phyloP scores from a whole-genome alignment of 1,140 invertebrate species.

The Drosophila ambigua region DNA sequence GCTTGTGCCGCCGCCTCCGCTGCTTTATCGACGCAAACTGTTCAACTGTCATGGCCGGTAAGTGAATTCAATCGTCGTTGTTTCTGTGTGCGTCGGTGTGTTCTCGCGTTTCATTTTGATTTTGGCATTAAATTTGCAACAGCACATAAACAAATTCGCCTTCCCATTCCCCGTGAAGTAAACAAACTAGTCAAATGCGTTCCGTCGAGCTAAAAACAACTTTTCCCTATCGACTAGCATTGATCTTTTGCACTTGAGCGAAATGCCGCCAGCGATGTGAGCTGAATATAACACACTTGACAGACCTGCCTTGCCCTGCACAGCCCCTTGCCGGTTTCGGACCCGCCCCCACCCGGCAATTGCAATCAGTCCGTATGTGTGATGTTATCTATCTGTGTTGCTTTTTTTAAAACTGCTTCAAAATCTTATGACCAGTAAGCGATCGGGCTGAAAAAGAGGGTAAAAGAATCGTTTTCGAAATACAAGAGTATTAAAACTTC shows the following conservation, averaged over 20 bases:
- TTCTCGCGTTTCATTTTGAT: conserved; percentile 23
- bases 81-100: conserved; percentile 8
- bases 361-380: conserved; percentile 12
- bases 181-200: conserved; percentile 55
- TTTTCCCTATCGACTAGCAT: conserved; percentile 57
- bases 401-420: no score
- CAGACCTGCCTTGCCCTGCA: conserved; percentile 5
- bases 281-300: conserved; percentile 34
- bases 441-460: no score
- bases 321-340: background rate
- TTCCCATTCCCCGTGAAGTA: conserved; percentile 27
- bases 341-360: conserved; percentile 8
- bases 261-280: conserved; percentile 25
- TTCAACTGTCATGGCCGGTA: conserved; percentile 84
- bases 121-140: conserved; percentile 44
- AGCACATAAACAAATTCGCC: conserved; percentile 49
- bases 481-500: no score
- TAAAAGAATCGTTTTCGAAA: no score
- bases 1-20: conserved; percentile 21
- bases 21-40: conserved; percentile 76
- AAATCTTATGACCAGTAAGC: no score
- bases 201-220: conserved; percentile 55
- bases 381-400: no score
- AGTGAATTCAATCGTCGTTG: conserved; percentile 52
- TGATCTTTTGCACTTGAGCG: conserved; percentile 60